Base-by-base conservation (phyloP, 2,888 invertebrate genomes). In the Acleris laterana region DNA sequence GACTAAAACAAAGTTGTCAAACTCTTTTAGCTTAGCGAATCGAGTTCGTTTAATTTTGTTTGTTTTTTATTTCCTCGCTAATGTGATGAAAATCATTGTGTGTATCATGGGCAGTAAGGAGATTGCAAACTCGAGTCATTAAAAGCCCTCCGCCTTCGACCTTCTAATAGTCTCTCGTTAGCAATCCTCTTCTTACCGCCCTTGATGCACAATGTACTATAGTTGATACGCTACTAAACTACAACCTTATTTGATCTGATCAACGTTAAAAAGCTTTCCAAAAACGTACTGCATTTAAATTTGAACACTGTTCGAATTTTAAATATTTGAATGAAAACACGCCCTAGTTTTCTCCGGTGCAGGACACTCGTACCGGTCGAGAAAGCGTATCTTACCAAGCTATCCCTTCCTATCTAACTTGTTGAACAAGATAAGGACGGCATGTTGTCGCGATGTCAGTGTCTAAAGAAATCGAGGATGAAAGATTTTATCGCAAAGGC, bases 401-500 rank as follows among this genome's bases (percentile, higher is more conserved):
- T 49, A 25, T 20, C 38, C 38, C 42, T 60, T 42, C 28, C 60
- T 50, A 25, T 65, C 55, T 55, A 60, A 44, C 28, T 44, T 5
- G 28, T 25, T 20, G 42, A 44, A 56, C 42, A 32, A 44, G 55
- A 65, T 42, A 60, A 60, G 55, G 60, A 56, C 60, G 44, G 25
- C 28, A 55, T 55, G n/a, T 49, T 32, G 20, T 52, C 56, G 56
- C n/a, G 25, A 22, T 22, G 22, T 22, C 25, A 17, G 7, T 46
- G 17, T 46, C n/a, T 46, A 49, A 20, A n/a, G 17, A 46, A 46
- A 60, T 60, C 55, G 42, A 60, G 46, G 11, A 38, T 60, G 49
- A 60, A 17, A 56, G 50, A 61, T 56, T 60, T 65, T 56, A 65
- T 65, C 55, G 60, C 50, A 42, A 60, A 65, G 60, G 48, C 55